phyloP scores from a whole-genome alignment of 2,113 vertebrate species.

The Cynocephalus volans region DNA sequence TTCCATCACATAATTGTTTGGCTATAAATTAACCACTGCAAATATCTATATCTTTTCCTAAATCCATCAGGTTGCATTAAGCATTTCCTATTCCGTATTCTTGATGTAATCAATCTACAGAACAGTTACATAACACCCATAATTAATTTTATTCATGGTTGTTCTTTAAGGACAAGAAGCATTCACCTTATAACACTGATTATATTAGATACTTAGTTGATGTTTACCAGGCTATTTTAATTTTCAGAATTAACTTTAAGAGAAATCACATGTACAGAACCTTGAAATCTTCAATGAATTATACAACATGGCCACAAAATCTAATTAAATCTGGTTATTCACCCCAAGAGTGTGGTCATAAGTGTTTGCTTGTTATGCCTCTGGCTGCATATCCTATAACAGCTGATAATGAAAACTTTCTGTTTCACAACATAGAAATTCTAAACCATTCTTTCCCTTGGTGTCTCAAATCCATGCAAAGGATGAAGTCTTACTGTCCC shows the following conservation, averaged over 20 bases:
- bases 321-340: constrained; percentile 29
- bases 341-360: neutral
- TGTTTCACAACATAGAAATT: constrained; percentile 1
- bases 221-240: constrained; percentile 26
- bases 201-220: neutral
- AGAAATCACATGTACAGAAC: neutral
- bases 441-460: neutral
- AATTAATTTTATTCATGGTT: neutral
- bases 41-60: neutral
- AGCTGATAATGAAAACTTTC: neutral
- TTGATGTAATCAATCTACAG: neutral
- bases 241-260: constrained; percentile 53
- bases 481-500: neutral
- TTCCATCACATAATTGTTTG: neutral
- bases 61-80: constrained; percentile 25
- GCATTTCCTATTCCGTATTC: neutral
- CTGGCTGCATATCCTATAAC: neutral
- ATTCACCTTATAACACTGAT: neutral
- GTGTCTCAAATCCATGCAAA: neutral
- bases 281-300: constrained; percentile 3
- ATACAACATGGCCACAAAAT: neutral
- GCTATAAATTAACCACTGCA: neutral
- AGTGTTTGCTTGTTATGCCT: neutral
- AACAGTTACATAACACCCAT: neutral
- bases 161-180: neutral